Evolutionary conservation across 2,797 vertebrate genomes (phyloP), one percentile per base, ranked within the genome.

Genomic region (Enteromius unitaeniatus): DNA sequence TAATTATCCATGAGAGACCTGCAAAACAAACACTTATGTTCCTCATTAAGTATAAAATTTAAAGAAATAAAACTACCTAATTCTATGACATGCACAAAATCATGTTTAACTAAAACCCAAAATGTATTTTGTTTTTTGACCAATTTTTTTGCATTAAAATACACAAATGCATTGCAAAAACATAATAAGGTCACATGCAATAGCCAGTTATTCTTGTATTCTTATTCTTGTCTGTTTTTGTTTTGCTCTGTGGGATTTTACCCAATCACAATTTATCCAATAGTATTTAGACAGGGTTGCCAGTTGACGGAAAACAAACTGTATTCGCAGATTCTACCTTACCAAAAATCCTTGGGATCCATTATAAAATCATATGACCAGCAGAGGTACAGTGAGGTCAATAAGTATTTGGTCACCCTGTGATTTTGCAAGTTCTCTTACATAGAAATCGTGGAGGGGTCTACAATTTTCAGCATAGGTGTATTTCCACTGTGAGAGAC

Each of bases 1-100:
- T 45, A 53, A 53, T 45, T 45, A 26, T 75, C 70, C 70, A 65
- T 64, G 19, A 51, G 31, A 40, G 23, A 42, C n/a, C 81, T 83
- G 62, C 34, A 17, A 67, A 51, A 51, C 9, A 75, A 75, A 47
- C 28, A 81, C 28, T 17, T 26, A n/a, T 62, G 73, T 68, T 65
- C 1, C 19, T 8, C 14, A 68, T 51, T 21, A 34, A 23, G 19
- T 51, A 23, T 65, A 47, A n/a, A 28, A 78, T 8, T 49, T 26
- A 28, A 28, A 28, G 60, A 64, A 28, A 64, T 7, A 31, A 7
- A 28, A 28, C 23, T 15, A n/a, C 9, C 53, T 55, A 58, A 11
- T 19, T 55, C 21, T 4, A 23, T 58, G 53, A 58, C 53, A 55
- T n/a, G 19, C 21, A n/a, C 21, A n/a, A 55, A 55, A 55, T 55